Conservation (phyloP, 2,113 vertebrate genomes). For the Carollia perspicillata region DNA sequence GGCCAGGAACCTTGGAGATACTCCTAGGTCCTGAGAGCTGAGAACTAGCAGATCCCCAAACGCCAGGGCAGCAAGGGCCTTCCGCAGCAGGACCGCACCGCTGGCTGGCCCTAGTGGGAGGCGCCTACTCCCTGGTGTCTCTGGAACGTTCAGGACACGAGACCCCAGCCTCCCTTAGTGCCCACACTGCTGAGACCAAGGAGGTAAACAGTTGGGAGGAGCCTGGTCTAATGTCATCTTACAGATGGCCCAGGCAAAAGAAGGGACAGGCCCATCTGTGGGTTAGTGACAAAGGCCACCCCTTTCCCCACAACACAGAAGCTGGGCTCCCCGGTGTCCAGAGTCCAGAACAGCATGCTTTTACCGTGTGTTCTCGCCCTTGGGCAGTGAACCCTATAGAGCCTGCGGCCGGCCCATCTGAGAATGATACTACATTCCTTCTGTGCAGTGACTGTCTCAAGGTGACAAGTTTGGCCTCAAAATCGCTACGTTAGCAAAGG, state of each 20-base stretch:
- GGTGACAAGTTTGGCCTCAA: background rate
- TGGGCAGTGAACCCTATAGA: rapidly evolving
- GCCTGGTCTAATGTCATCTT: background rate
- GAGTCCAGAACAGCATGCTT: background rate
- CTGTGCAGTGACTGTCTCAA: background rate
- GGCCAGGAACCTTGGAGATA: background rate
- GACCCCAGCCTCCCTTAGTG: background rate
- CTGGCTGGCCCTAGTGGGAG: background rate
- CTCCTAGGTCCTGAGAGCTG: background rate
- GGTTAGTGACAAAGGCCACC: background rate
- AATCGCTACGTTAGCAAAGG: background rate
- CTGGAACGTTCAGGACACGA: background rate
- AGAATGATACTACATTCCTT: background rate
- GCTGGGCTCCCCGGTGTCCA: background rate
- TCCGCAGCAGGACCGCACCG: rapidly evolving
- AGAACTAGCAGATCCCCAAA: background rate
- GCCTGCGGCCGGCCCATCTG: background rate
- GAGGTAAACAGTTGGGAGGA: background rate
- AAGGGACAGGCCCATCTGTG: background rate
- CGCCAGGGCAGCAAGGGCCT: background rate
- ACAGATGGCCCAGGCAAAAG: background rate
- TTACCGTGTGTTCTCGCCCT: background rate
- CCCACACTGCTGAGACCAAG: background rate
- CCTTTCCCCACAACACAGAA: background rate
- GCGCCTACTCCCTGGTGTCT: background rate